These are phyloP conservation scores for human DNA, from an alignment of 2,113 vertebrate genomes.

Conservation along the genomic window GRCh38 chr7:14671501-14672000, in stretches of 20 bases:
- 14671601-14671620: background rate
- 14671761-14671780: background rate
- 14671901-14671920: background rate
- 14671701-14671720: background rate
- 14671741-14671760: background rate
- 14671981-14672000: constrained; percentile 39
- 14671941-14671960: constrained; percentile 33
- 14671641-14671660: background rate
- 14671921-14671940: background rate
- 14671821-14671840: background rate
- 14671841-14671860: background rate
- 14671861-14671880: background rate
- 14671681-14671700: background rate
- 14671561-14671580: background rate
- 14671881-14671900: constrained; percentile 52
- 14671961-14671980: constrained; percentile 10
- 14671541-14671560: background rate
- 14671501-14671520: background rate
- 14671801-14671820: background rate
- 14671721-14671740: background rate
- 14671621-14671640: background rate
- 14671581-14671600: background rate
- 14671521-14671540: background rate
- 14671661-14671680: background rate
- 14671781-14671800: background rate